These are phyloP conservation scores for Chelonus formosanus DNA, from an alignment of 2,888 invertebrate genomes.

Conservation along the genomic window DNA sequence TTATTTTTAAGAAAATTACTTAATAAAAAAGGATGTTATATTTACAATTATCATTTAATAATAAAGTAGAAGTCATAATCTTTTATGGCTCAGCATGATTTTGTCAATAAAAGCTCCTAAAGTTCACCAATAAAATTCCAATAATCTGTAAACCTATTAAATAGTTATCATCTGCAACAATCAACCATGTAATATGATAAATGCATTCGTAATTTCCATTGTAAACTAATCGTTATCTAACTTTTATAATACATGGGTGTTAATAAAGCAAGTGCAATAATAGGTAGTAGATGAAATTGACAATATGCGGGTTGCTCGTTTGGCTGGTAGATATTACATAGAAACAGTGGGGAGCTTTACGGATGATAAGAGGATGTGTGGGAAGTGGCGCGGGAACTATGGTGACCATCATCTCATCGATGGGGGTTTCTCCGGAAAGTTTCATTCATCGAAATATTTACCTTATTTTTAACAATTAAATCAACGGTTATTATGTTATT, in stretches of 20 bases:
- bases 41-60: too few relatives aligned
- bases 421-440: conserved; percentile 32
- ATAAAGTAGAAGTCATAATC: too few relatives aligned
- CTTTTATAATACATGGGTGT: not conserved
- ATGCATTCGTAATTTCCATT: not conserved
- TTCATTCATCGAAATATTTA: conserved; percentile 24
- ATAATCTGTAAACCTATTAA: too few relatives aligned
- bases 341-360: conserved; percentile 41
- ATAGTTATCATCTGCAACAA: too few relatives aligned
- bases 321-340: conserved; percentile 28
- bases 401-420: conserved; percentile 39
- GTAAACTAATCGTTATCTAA: conserved; percentile 14
- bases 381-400: conserved; percentile 62
- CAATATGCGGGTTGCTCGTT: conserved; percentile 32
- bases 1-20: too few relatives aligned
- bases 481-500: not conserved
- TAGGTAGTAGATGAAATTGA: conserved; percentile 33
- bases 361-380: conserved; percentile 61
- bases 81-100: too few relatives aligned
- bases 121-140: too few relatives aligned
- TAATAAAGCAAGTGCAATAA: conserved; percentile 21
- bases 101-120: too few relatives aligned
- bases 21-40: too few relatives aligned
- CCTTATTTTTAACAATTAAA: not conserved
- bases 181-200: too few relatives aligned